Evolutionary conservation across 2,113 vertebrate genomes (phyloP), one percentile per base, ranked within the genome.

Genomic region (Pimephales promelas): DNA sequence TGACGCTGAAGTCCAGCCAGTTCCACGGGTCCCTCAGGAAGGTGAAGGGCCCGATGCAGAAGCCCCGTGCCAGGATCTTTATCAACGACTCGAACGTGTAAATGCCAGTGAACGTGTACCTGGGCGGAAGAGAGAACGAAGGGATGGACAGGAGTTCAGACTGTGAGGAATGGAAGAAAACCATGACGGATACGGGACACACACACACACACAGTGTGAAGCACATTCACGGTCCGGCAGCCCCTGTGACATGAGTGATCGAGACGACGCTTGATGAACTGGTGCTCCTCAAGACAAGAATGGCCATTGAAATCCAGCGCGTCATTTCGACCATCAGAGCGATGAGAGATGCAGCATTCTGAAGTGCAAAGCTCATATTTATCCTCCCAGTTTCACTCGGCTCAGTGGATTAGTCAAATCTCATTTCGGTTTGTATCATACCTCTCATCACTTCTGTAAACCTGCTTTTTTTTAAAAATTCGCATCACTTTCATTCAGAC

Each of bases 11-110:
- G 93, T 99, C 98, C 79, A 99, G 92, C 96, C 97, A 99, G 93
- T 99, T 99, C 98, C 98, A 99, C 0, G 98, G 97, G 88, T 99
- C 98, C 79, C 98, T 94, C 36, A 99, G 96, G 93, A 99, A 99
- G 85, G 98, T 99, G 92, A 99, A 99, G 0, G 95, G 95, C 0
- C 96, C 96, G 87, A 98, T 90, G 88, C 97, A 99, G 95, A 99
- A 99, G 74, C 98, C 98, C 88, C 98, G 93, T 0, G 98, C 98
- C 93, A 99, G 66, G 85, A 99, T 99, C 95, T 99, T 99, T 88
- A 99, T 97, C 90, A 98, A 89, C 10, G 97, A 99, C 92, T 99
- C 98, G 83, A 99, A 99, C 24, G 97, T 99, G 87, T 99, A 99
- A 92, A 99, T 98, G 87, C 96, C 98, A 84, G 98, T 99, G 91